Conservation (phyloP, 2,888 invertebrate genomes). For the Brachyopa scutellaris region DNA sequence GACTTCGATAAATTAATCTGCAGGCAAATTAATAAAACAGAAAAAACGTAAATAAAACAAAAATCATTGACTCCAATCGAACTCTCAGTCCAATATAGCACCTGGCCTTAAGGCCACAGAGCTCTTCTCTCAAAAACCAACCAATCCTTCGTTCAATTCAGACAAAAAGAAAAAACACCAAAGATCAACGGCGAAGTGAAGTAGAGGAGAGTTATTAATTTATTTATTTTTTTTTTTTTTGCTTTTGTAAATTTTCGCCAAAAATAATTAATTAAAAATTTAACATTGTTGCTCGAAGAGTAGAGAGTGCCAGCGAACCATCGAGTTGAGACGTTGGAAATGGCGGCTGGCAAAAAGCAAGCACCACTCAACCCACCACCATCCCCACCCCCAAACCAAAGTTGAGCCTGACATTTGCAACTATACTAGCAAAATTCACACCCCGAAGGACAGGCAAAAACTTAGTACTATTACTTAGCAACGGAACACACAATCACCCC, state of each 20-base stretch:
- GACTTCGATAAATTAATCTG: slow-evolving; percentile 49
- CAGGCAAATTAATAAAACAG: slow-evolving; percentile 26
- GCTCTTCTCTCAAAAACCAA: not conserved
- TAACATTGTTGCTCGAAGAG: slow-evolving; percentile 58
- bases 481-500: slow-evolving; percentile 10
- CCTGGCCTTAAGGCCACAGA: not conserved
- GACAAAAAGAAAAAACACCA: too few relatives aligned
- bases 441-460: slow-evolving; percentile 56
- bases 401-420: slow-evolving; percentile 54
- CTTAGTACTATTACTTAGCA: slow-evolving; percentile 22
- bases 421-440: slow-evolving; percentile 67
- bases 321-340: not conserved
- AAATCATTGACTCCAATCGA: slow-evolving; percentile 56
- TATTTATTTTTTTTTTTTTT: slow-evolving; percentile 44
- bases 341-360: slow-evolving; percentile 42
- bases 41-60: slow-evolving; percentile 34
- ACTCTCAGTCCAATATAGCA: slow-evolving; percentile 14
- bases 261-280: slow-evolving; percentile 70
- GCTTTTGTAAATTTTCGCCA: slow-evolving; percentile 49
- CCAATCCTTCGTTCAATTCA: not conserved
- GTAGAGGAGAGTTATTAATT: slow-evolving; percentile 42
- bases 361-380: too few relatives aligned
- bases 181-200: not conserved
- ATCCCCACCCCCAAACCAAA: too few relatives aligned
- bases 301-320: not conserved